A percentile compares a stretch with the other conserved stretches of the same genome.
phyloP scores from a whole-genome alignment of 2,797 vertebrate genomes.

The Tympanoctomys barrerae region DNA sequence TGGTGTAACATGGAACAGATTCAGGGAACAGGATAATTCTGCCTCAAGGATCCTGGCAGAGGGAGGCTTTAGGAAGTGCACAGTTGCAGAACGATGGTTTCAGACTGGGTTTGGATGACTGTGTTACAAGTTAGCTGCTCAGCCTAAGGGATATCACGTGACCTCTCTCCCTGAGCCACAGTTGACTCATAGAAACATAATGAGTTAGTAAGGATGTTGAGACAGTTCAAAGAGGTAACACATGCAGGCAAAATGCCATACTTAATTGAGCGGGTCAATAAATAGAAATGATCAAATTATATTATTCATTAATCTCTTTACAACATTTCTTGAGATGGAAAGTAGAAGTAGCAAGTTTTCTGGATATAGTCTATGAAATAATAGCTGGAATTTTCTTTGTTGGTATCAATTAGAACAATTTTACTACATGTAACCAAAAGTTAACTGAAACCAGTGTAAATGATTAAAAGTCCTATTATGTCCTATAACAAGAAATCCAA shows the following conservation, averaged over 20 bases:
- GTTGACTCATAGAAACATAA: background rate
- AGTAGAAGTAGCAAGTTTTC: background rate
- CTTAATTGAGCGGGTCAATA: background rate
- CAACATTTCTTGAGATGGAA: background rate
- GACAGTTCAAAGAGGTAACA: background rate
- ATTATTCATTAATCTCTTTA: background rate
- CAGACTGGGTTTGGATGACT: background rate
- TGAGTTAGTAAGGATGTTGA: background rate
- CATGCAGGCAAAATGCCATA: background rate
- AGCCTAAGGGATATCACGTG: background rate
- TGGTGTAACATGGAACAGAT: background rate
- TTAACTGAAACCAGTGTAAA: background rate
- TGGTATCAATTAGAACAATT: conserved; percentile 48
- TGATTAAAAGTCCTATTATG: conserved; percentile 17
- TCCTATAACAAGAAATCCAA: conserved; percentile 9
- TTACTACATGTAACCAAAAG: conserved; percentile 34
- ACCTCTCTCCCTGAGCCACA: background rate
- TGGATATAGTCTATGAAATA: background rate
- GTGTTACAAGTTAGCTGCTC: background rate
- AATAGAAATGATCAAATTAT: background rate
- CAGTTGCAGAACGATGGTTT: background rate
- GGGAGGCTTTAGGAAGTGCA: too few relatives aligned
- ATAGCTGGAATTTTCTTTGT: background rate
- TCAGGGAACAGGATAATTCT: background rate
- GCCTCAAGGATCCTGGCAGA: background rate